Percentiles rank a stretch among this genome's conserved stretches.
These are phyloP conservation scores for Eumaeus atala DNA, from an alignment of 1,140 invertebrate species.

Conservation along the genomic window DNA sequence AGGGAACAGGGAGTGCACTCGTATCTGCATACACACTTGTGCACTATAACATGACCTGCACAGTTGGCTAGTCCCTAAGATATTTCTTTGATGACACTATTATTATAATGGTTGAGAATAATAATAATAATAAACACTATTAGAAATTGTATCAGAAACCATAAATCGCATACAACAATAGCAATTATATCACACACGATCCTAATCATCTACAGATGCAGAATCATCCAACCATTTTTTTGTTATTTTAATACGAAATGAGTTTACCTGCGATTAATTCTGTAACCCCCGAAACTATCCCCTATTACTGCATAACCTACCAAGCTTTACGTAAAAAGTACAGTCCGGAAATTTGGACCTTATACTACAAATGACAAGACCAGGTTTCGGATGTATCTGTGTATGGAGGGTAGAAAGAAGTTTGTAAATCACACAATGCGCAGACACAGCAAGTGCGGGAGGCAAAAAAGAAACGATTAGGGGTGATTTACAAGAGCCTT, in stretches of 20 bases:
- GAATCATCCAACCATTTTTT: conserved; percentile 46
- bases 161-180: conserved; percentile 28
- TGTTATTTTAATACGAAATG: conserved; percentile 36
- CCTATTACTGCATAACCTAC: conserved; percentile 25
- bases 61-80: too few relatives aligned
- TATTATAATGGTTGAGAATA: too few relatives aligned
- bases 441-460: conserved; percentile 55
- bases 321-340: conserved; percentile 23
- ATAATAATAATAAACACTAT: too few relatives aligned
- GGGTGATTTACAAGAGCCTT: conserved; percentile 63
- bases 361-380: conserved; percentile 20
- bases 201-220: conserved; percentile 38
- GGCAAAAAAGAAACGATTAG: conserved; percentile 59
- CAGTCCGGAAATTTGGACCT: conserved; percentile 18
- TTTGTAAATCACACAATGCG: conserved; percentile 7
- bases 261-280: conserved; percentile 66
- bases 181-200: conserved; percentile 4
- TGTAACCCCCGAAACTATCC: conserved; percentile 59
- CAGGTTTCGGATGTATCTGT: background rate
- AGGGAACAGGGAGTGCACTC: too few relatives aligned
- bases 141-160: conserved; percentile 18
- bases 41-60: too few relatives aligned
- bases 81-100: too few relatives aligned
- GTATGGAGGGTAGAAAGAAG: background rate
- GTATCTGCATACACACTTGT: too few relatives aligned